phyloP scores from a whole-genome alignment of 2,113 vertebrate genomes.

The Spea bombifrons region DNA sequence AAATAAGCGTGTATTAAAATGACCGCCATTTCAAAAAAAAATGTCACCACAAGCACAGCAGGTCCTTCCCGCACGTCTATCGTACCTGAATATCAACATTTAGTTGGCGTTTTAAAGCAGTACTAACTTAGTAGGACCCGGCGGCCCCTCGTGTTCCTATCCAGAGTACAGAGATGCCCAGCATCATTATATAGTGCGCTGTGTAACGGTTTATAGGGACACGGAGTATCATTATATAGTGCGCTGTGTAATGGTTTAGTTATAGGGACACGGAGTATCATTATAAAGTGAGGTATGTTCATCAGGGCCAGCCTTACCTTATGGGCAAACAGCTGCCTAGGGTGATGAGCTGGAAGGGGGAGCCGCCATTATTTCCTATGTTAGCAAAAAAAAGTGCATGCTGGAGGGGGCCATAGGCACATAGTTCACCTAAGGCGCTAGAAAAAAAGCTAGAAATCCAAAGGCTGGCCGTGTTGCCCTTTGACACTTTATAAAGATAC shows the following conservation, averaged over 20 bases:
- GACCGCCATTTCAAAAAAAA: slow-evolving; percentile 29
- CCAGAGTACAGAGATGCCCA: slow-evolving; percentile 8
- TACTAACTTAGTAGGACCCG: not conserved
- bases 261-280: not conserved
- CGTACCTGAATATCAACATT: slow-evolving; percentile 10
- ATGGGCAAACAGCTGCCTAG: no score
- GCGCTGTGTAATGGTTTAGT: not conserved
- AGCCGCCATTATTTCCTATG: no score
- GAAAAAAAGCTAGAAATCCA: no score
- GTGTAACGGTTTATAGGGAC: slow-evolving; percentile 13
- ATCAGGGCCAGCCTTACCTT: no score
- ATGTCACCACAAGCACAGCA: slow-evolving; percentile 30
- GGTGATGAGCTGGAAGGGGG: no score
- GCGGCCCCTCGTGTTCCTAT: not conserved
- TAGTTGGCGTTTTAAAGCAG: slow-evolving; percentile 7
- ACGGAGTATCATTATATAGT: not conserved
- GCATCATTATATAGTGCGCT: slow-evolving; percentile 9
- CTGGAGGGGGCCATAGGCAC: no score
- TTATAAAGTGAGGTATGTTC: no score
- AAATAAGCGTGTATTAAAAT: slow-evolving; percentile 43
- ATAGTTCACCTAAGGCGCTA: no score
- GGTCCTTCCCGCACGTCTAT: slow-evolving; percentile 4
- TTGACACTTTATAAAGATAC: not conserved
- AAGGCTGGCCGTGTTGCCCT: no score
- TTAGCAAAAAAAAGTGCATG: no score